Evolutionary conservation across 2,113 vertebrate species (phyloP).

Genomic region (Perca fluviatilis): DNA sequence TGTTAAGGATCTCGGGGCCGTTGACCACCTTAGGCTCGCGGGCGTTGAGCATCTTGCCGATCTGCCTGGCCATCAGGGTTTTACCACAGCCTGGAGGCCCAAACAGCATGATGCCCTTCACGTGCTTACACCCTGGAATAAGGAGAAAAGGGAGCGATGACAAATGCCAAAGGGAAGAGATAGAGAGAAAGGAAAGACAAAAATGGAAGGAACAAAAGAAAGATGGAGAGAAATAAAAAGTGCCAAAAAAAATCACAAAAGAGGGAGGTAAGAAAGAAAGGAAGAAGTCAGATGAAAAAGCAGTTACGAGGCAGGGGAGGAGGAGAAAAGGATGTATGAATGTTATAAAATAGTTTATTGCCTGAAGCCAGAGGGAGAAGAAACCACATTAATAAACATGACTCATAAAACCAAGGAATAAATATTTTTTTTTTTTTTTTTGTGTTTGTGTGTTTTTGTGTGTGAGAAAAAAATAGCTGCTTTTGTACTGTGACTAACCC

Average conservation of each 20-base stretch:
- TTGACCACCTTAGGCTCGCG: conserved; percentile 98
- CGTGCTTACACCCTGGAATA: conserved; percentile 94
- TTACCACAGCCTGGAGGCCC: conserved; percentile 98
- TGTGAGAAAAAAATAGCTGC: background rate
- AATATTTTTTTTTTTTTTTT: background rate
- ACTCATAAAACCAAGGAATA: background rate
- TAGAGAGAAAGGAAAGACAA: background rate
- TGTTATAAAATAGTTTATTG: background rate
- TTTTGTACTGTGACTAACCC: background rate
- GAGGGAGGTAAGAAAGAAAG: background rate
- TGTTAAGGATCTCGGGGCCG: conserved; percentile 98
- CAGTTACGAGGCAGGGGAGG: background rate
- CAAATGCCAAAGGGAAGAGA: background rate
- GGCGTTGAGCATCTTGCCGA: conserved; percentile 98
- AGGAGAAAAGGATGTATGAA: background rate
- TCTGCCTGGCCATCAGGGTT: conserved; percentile 97
- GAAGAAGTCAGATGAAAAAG: background rate
- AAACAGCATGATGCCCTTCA: conserved; percentile 96
- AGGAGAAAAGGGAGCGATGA: background rate
- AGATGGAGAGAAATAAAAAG: background rate
- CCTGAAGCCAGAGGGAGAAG: background rate
- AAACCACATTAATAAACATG: conserved; percentile 9
- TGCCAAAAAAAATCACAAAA: background rate
- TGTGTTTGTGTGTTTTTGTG: background rate
- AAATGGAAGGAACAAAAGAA: background rate